Evolutionary conservation across 2,797 vertebrate genomes (phyloP), one percentile per base, ranked within the genome.

Genomic region (Amblyopsis hoosieri): DNA sequence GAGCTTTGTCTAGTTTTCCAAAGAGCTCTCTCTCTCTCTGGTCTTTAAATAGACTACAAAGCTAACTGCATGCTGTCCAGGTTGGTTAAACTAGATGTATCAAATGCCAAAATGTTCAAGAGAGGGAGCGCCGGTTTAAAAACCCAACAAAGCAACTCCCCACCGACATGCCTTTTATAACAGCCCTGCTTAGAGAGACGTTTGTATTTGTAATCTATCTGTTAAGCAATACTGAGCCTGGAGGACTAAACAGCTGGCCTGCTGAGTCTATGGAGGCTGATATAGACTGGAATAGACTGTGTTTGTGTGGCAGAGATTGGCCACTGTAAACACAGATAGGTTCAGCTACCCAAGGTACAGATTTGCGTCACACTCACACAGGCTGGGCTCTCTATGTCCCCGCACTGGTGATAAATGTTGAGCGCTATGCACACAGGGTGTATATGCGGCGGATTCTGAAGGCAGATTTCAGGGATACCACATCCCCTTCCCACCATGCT

Each of bases 221-320:
- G 63, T 60, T 13, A 45, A 57, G 71, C 61, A 68, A 81, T 82
- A 81, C 77, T 60, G 17, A 78, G 63, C 60, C 1, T 5, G 17
- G 45, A 62, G 82, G 90, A 87, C 91, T 91, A 91, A 92, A 92
- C 87, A 91, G 78, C 69, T 69, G 15, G 6, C 12, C 72, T 90
- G 92, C 89, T 92, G 90, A 90, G 91, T 91, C 89, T 91, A 66
- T 86, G 72, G 31, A 37, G 57, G 50, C 78, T 67, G 83, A 86
- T 79, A 82, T 58, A 72, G 70, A 56, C 61, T 61, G 75, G 54
- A 29, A 2, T 56, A 57, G 54, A 56, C 48, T 52, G 73, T 81
- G 85, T 85, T 76, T 72, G 74, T 61, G 14, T 62, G 60, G 50
- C 70, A 63, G 58, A 72, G 80, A 80, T 64, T 69, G 49, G 56